Conservation (phyloP, 64 coral and sea anemone species). For the Porites australiensis region DNA sequence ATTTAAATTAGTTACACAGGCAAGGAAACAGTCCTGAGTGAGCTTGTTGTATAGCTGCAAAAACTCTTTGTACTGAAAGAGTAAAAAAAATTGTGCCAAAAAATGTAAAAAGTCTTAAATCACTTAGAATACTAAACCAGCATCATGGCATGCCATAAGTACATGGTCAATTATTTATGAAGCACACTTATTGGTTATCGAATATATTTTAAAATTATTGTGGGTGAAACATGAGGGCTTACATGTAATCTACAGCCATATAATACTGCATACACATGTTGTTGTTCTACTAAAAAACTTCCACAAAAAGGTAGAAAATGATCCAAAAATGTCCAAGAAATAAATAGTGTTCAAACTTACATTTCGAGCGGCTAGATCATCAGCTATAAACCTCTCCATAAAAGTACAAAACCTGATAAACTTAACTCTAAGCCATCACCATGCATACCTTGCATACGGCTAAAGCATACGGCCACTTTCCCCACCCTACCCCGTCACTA, state of each 20-base stretch:
- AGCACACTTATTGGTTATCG: too few species aligned
- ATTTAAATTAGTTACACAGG: constrained; percentile 92
- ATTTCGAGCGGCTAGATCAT: constrained; percentile 79
- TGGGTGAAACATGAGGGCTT: too few species aligned
- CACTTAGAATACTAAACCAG: too few species aligned
- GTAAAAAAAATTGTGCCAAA: background rate
- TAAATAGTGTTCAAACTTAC: background rate
- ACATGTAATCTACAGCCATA: too few species aligned
- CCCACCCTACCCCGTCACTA: background rate
- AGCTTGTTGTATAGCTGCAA: constrained; percentile 92
- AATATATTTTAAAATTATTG: too few species aligned
- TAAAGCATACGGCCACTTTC: background rate
- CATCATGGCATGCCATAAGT: too few species aligned
- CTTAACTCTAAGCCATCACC: too few species aligned
- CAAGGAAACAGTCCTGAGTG: constrained; percentile 85
- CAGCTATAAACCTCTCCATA: constrained; percentile 43
- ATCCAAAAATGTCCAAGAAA: background rate
- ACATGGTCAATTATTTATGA: too few species aligned
- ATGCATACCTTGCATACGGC: too few species aligned
- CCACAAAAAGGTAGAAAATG: background rate
- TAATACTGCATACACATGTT: too few species aligned
- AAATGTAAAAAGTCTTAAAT: too few species aligned
- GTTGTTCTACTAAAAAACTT: too few species aligned
- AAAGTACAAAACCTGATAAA: background rate
- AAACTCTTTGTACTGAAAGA: constrained; percentile 88